These are phyloP conservation scores for Calephelis virginiensis DNA, from an alignment of 1,140 invertebrate genomes.

Conservation along the genomic window DNA sequence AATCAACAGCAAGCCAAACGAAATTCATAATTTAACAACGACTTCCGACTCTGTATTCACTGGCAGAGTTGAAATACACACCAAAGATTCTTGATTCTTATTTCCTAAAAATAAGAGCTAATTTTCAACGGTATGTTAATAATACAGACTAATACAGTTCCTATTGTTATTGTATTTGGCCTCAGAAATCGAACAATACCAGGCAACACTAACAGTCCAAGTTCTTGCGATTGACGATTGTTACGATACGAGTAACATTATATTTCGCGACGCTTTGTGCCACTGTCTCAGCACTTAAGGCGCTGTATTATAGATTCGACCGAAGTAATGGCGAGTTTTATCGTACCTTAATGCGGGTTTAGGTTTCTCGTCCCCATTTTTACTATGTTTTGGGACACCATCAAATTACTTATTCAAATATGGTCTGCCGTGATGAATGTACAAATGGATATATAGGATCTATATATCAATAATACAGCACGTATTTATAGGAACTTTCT, in stretches of 20 bases:
- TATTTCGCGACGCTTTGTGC: constrained; percentile 48
- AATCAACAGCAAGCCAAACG: constrained; percentile 41
- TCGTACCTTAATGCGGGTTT: background rate
- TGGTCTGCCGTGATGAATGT: background rate
- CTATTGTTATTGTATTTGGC: constrained; percentile 41
- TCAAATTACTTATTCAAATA: background rate
- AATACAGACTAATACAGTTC: constrained; percentile 31
- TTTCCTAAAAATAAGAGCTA: constrained; percentile 23
- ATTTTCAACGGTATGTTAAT: constrained; percentile 23
- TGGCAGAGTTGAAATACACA: constrained; percentile 4
- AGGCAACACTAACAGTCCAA: constrained; percentile 53
- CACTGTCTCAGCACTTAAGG: constrained; percentile 34
- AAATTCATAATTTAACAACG: constrained; percentile 56
- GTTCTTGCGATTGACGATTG: constrained; percentile 58
- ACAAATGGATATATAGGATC: too few species aligned
- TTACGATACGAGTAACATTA: constrained; percentile 54
- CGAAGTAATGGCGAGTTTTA: constrained; percentile 25
- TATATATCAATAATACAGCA: too few species aligned
- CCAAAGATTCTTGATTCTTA: constrained; percentile 25
- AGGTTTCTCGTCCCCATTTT: background rate
- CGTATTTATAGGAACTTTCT: too few species aligned
- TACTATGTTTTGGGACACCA: background rate
- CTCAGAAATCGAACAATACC: constrained; percentile 55
- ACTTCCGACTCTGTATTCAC: constrained; percentile 40
- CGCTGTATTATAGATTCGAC: constrained; percentile 29